phyloP scores from a whole-genome alignment of 2,888 invertebrate genomes.

The Glaucopsyche alexis region DNA sequence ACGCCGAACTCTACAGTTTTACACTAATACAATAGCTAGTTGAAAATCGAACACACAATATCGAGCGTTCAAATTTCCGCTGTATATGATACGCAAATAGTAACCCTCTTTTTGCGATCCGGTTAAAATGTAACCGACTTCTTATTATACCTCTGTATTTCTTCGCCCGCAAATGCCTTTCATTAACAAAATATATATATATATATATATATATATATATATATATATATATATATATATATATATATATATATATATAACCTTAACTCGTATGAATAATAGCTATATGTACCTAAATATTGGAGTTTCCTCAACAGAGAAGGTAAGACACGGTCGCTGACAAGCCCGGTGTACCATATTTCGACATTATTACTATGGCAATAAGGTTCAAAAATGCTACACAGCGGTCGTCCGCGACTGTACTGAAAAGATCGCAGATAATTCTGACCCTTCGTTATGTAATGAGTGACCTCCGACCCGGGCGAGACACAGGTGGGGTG shows the following conservation, averaged over 20 bases:
- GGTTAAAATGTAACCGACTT: no score
- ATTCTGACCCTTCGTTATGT: background rate
- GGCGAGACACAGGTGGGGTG: background rate
- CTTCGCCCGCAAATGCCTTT: no score
- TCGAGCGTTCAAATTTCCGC: no score
- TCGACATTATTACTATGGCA: background rate
- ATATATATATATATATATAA: background rate
- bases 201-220: background rate
- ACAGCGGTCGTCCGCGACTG: background rate
- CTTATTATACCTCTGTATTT: no score
- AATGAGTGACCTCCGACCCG: background rate
- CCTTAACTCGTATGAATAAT: background rate
- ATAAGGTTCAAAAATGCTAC: background rate
- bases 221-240: background rate
- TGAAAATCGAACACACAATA: no score
- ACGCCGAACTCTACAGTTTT: no score
- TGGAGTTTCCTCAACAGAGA: constrained; percentile 6
- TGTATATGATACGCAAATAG: no score
- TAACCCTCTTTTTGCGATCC: no score
- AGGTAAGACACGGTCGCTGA: background rate
- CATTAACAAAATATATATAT: background rate
- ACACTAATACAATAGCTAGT: no score
- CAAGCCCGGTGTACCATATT: background rate
- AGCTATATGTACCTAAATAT: background rate
- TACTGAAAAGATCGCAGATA: background rate